These are phyloP conservation scores for Pomatorhinus ruficollis DNA, from an alignment of 2,113 vertebrate species.

Conservation along the genomic window DNA sequence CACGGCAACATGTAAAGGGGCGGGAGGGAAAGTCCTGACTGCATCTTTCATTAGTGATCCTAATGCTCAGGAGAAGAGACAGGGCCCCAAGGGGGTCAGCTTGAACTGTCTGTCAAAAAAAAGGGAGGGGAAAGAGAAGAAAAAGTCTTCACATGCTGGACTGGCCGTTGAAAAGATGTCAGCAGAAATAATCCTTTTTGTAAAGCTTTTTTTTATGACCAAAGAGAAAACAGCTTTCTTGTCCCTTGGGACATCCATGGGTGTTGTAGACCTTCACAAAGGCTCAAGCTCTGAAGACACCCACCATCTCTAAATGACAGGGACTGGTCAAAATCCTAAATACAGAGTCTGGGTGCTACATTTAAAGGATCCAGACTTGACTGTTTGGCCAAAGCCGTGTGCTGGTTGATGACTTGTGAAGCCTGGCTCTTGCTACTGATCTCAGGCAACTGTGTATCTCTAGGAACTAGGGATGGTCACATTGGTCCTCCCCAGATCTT, in stretches of 20 bases:
- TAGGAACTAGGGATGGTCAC: background rate
- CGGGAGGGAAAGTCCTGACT: background rate
- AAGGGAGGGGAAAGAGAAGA: background rate
- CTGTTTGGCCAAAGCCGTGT: background rate
- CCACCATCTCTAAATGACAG: background rate
- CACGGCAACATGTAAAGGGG: background rate
- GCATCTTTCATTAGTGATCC: background rate
- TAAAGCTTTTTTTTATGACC: background rate
- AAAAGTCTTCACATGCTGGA: background rate
- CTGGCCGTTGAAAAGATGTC: background rate
- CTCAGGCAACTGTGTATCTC: background rate
- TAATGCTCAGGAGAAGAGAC: background rate
- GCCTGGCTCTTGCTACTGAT: background rate
- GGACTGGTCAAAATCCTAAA: background rate
- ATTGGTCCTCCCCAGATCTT: background rate
- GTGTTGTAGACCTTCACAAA: fast-evolving
- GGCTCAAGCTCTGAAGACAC: background rate
- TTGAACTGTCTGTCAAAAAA: background rate
- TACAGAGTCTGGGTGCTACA: background rate
- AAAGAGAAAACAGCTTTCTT: background rate
- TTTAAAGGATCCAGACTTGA: background rate
- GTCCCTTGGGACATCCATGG: background rate
- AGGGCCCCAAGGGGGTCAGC: background rate
- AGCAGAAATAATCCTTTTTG: background rate
- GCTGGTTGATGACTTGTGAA: background rate